Percentiles rank a stretch among this genome's conserved stretches.
Evolutionary conservation across 2,888 invertebrate species (phyloP).

Genomic region (Noctua pronuba): DNA sequence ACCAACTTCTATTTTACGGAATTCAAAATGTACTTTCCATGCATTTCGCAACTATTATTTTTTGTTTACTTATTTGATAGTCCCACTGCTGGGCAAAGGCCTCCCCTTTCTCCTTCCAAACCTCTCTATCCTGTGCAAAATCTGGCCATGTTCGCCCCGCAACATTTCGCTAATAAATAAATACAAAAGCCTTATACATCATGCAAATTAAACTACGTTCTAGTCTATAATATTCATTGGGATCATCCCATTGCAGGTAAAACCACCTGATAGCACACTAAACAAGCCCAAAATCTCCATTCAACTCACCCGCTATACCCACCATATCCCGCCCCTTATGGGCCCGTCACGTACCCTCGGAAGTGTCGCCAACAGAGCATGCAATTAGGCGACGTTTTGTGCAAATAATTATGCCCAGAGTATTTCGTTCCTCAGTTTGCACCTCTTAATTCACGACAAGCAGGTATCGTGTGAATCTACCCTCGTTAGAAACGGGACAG

Average conservation of each 20-base stretch:
- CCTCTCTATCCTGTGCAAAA: no score
- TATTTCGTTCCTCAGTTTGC: constrained; percentile 74
- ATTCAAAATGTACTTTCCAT: not conserved
- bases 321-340: constrained; percentile 61
- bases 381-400: constrained; percentile 88
- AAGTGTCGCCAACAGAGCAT: constrained; percentile 85
- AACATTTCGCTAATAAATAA: no score
- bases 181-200: not conserved
- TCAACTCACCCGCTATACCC: constrained; percentile 58
- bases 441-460: constrained; percentile 81
- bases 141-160: no score
- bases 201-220: no score
- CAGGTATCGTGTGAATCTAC: constrained; percentile 70
- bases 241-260: not conserved
- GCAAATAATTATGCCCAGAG: constrained; percentile 85
- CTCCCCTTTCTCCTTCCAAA: no score
- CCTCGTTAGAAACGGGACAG: constrained; percentile 60
- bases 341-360: constrained; percentile 80
- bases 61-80: no score
- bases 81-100: no score
- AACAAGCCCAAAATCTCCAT: constrained; percentile 34
- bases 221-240: not conserved
- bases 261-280: constrained; percentile 4
- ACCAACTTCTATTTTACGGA: not conserved
- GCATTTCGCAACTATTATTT: no score